These are phyloP conservation scores for Sceloporus tristichus DNA, from an alignment of 2,113 vertebrate genomes.

Conservation along the genomic window DNA sequence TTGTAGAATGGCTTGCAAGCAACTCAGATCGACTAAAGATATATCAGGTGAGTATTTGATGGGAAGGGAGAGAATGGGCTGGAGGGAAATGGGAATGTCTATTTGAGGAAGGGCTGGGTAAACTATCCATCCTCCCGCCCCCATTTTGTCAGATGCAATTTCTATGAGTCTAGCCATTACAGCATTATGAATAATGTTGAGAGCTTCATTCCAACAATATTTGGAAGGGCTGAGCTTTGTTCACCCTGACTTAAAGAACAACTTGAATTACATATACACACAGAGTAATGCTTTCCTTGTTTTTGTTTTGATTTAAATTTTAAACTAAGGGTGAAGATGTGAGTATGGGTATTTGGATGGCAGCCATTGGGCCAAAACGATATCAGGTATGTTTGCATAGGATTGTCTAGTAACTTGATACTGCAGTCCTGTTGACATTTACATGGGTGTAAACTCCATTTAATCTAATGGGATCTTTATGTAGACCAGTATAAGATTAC, in stretches of 20 bases:
- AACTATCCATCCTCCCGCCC: too few relatives aligned
- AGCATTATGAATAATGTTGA: too few relatives aligned
- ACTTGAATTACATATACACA: neutral
- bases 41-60: conserved; percentile 86
- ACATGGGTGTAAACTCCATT: too few relatives aligned
- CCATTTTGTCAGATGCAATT: too few relatives aligned
- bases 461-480: neutral
- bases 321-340: conserved; percentile 93
- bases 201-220: too few relatives aligned
- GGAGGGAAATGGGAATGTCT: neutral
- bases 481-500: neutral
- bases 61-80: neutral
- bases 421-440: neutral
- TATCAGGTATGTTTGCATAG: conserved; percentile 83
- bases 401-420: neutral
- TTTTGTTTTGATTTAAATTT: conserved; percentile 40
- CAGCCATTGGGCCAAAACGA: conserved; percentile 91
- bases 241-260: neutral
- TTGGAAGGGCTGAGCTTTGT: neutral
- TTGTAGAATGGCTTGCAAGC: conserved; percentile 92
- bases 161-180: too few relatives aligned
- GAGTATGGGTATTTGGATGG: conserved; percentile 99
- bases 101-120: too few relatives aligned
- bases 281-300: neutral
- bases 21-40: conserved; percentile 90